Conservation (phyloP, 2,888 invertebrate genomes). For the Amphiduros pacificus region DNA sequence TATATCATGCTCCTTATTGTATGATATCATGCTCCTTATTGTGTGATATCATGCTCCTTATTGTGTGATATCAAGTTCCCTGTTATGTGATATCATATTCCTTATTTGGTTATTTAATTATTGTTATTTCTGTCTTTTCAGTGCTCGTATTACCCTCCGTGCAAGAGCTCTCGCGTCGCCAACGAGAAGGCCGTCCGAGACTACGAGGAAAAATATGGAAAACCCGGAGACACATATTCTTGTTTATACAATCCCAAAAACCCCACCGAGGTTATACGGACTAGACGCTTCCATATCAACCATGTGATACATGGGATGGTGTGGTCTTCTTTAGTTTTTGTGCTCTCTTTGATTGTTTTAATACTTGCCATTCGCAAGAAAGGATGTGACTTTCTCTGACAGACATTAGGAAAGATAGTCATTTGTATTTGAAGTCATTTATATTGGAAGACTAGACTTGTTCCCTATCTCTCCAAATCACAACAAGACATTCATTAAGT, state of each 20-base stretch:
- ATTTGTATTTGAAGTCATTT: too few species aligned
- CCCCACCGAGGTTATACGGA: slow-evolving; percentile 18
- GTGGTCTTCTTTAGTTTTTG: slow-evolving; percentile 22
- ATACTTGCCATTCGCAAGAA: slow-evolving; percentile 17
- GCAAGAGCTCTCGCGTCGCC: slow-evolving; percentile 24
- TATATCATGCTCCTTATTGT: too few species aligned
- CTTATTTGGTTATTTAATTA: too few species aligned
- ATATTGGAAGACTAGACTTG: too few species aligned
- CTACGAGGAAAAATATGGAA: slow-evolving; percentile 18
- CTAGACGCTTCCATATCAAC: slow-evolving; percentile 16
- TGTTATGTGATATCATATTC: too few species aligned
- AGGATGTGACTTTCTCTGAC: slow-evolving; percentile 18
- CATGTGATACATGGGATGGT: slow-evolving; percentile 26
- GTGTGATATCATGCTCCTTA: too few species aligned
- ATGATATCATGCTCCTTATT: too few species aligned
- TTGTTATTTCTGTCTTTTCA: slow-evolving; percentile 9
- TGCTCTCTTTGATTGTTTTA: slow-evolving; percentile 15
- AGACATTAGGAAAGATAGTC: too few species aligned
- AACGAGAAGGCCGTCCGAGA: slow-evolving; percentile 22
- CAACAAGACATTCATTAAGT: too few species aligned
- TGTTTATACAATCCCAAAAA: slow-evolving; percentile 23
- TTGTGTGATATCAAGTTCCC: too few species aligned
- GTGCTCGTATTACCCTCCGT: slow-evolving; percentile 28
- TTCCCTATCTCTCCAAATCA: too few species aligned
- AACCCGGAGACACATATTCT: slow-evolving; percentile 14